These are phyloP conservation scores for Orthosia cruda DNA, from an alignment of 2,888 invertebrate genomes.

Conservation along the genomic window DNA sequence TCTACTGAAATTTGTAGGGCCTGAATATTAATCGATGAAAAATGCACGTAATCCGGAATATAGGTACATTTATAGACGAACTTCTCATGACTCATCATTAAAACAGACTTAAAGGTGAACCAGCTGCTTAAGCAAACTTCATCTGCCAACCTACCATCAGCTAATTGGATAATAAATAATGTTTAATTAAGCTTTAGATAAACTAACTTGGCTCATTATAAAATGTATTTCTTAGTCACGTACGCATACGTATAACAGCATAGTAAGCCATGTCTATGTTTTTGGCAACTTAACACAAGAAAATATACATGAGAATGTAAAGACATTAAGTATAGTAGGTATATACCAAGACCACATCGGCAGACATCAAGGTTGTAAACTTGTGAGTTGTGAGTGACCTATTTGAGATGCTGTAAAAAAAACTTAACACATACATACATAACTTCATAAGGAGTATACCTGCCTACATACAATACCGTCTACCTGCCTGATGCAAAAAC, in stretches of 20 bases:
- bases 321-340: background rate
- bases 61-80: background rate
- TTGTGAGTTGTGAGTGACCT: slow-evolving; percentile 2
- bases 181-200: background rate
- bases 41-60: slow-evolving; percentile 5
- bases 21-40: slow-evolving; percentile 32
- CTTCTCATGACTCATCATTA: background rate
- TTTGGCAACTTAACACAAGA: slow-evolving; percentile 10
- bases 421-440: background rate
- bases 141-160: background rate
- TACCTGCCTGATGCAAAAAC: slow-evolving; percentile 27
- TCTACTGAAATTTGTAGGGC: slow-evolving; percentile 58
- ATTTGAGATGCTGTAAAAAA: background rate
- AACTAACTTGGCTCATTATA: background rate
- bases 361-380: background rate
- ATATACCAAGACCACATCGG: background rate
- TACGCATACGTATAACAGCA: background rate
- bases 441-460: background rate
- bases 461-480: slow-evolving; percentile 19
- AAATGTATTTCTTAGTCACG: background rate
- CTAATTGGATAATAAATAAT: background rate
- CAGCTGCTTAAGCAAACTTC: background rate
- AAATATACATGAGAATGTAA: background rate
- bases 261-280: background rate
- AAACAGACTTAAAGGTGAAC: background rate